Conservation (phyloP, 2,888 invertebrate species). For the Catocala nupta region DNA sequence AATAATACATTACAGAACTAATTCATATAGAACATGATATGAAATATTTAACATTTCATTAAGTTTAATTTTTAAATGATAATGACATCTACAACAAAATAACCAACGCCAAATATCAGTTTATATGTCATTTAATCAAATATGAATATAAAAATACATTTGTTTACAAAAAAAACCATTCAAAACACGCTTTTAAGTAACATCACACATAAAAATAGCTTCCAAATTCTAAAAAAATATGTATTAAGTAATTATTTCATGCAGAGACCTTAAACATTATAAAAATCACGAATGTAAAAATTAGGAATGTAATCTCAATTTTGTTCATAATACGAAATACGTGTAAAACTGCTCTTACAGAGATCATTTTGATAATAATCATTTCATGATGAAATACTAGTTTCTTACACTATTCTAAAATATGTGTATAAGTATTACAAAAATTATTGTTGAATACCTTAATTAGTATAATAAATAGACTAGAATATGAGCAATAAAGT, state of each 20-base stretch:
- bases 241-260: conserved; percentile 36
- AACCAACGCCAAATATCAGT: conserved; percentile 17
- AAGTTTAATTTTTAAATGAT: conserved; percentile 13
- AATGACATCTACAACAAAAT: conserved; percentile 4
- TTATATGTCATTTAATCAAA: conserved; percentile 62
- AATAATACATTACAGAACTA: conserved; percentile 14
- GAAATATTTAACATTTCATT: too few relatives aligned
- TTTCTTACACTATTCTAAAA: conserved; percentile 43
- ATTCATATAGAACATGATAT: background rate
- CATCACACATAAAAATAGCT: conserved; percentile 62
- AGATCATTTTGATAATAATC: conserved; percentile 60
- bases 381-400: conserved; percentile 44
- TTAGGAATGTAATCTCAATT: conserved; percentile 72
- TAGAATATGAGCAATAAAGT: conserved; percentile 86
- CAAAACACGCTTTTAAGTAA: conserved; percentile 59
- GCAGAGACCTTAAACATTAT: conserved; percentile 31
- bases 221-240: conserved; percentile 28
- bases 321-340: conserved; percentile 54
- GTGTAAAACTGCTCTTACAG: conserved; percentile 59
- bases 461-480: conserved; percentile 75
- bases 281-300: conserved; percentile 52
- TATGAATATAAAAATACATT: conserved; percentile 73
- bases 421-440: conserved; percentile 31
- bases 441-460: conserved; percentile 45
- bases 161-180: conserved; percentile 54